Percentiles rank a stretch among this genome's conserved stretches.
phyloP scores from a whole-genome alignment of 2,113 vertebrate species.

The Xenotilapia leptura region DNA sequence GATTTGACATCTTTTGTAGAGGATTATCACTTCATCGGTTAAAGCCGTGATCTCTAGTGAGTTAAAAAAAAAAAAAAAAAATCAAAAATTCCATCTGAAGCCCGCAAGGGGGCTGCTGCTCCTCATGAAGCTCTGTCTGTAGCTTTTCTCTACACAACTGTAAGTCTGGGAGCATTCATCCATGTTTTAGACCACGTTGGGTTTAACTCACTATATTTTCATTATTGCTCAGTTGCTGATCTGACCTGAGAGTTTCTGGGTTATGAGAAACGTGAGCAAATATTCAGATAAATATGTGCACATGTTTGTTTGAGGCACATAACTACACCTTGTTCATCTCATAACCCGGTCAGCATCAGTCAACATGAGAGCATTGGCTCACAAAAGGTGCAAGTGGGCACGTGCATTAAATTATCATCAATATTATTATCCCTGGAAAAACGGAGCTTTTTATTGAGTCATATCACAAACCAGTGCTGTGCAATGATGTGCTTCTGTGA shows the following conservation, averaged over 20 bases:
- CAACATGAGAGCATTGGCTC: background rate
- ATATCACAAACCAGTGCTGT: background rate
- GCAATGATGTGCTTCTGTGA: background rate
- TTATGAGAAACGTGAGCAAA: background rate
- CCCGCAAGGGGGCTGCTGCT: background rate
- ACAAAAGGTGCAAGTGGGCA: background rate
- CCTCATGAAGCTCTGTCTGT: background rate
- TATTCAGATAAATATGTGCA: background rate
- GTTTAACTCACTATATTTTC: background rate
- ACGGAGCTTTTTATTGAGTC: background rate
- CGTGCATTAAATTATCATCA: background rate
- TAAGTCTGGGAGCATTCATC: too few species aligned
- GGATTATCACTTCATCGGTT: background rate
- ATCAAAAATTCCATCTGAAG: background rate
- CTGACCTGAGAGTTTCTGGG: background rate
- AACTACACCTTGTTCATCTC: background rate
- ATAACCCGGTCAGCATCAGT: background rate
- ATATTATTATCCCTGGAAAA: background rate
- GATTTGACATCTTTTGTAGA: background rate
- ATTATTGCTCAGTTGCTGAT: background rate
- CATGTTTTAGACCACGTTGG: background rate
- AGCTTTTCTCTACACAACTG: background rate
- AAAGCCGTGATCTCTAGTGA: background rate
- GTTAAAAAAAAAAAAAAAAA: rapidly evolving
- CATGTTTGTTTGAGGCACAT: background rate